phyloP scores from a whole-genome alignment of 2,888 invertebrate genomes.

The Lasioglossum zephyrum region DNA sequence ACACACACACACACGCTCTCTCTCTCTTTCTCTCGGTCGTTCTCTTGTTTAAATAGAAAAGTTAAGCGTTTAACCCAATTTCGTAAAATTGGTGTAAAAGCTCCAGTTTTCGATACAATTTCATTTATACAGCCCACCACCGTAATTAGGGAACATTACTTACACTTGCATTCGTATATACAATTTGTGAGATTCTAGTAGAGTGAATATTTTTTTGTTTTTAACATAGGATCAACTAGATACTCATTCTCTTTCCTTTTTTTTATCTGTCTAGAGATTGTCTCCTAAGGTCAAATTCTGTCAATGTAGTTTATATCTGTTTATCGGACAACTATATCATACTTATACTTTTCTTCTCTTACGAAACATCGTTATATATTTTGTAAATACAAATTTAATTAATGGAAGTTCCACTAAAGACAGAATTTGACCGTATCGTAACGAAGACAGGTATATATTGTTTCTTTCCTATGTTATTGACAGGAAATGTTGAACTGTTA shows the following conservation, averaged over 20 bases:
- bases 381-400: slow-evolving; percentile 49
- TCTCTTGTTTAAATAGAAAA: slow-evolving; percentile 36
- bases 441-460: slow-evolving; percentile 59
- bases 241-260: slow-evolving; percentile 21
- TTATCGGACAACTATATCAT: slow-evolving; percentile 38
- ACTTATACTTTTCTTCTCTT: slow-evolving; percentile 27
- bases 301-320: slow-evolving; percentile 25
- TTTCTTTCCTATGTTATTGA: slow-evolving; percentile 53
- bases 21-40: neutral
- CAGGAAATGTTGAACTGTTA: slow-evolving; percentile 71
- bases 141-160: slow-evolving; percentile 57
- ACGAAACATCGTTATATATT: slow-evolving; percentile 45
- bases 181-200: slow-evolving; percentile 58
- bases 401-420: slow-evolving; percentile 44
- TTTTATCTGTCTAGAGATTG: slow-evolving; percentile 43
- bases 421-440: slow-evolving; percentile 69
- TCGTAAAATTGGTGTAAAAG: slow-evolving; percentile 41
- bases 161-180: slow-evolving; percentile 64
- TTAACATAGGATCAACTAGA: slow-evolving; percentile 58
- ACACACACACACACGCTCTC: neutral
- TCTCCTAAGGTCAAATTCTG: slow-evolving; percentile 68
- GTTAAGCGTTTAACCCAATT: slow-evolving; percentile 53
- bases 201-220: slow-evolving; percentile 41
- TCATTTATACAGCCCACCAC: slow-evolving; percentile 59
- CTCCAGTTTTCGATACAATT: slow-evolving; percentile 53